A percentile compares a stretch with the other conserved stretches of the same genome.
Evolutionary conservation across 2,888 invertebrate species (phyloP).

Genomic region (Lymantria dispar): DNA sequence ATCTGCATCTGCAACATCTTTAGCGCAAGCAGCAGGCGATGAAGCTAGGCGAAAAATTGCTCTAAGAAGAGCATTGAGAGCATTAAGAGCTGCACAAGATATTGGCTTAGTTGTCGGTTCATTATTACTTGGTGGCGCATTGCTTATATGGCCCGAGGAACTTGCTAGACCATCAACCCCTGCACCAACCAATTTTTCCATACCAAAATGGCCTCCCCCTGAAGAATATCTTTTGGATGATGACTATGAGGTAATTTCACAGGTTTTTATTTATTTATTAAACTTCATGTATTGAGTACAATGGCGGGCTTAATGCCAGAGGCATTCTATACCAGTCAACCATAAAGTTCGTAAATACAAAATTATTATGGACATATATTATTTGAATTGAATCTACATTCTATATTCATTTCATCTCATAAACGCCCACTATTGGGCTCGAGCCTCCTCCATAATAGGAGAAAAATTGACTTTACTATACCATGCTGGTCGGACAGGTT

Average conservation of each 20-base stretch:
- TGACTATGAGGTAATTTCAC: slow-evolving; percentile 75
- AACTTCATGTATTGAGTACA: too few relatives aligned
- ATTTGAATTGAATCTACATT: too few relatives aligned
- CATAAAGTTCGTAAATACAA: too few relatives aligned
- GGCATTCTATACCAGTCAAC: too few relatives aligned
- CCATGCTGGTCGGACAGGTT: too few relatives aligned
- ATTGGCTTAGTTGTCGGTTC: slow-evolving; percentile 69
- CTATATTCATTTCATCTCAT: too few relatives aligned
- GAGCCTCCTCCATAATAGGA: too few relatives aligned
- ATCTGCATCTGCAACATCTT: slow-evolving; percentile 81
- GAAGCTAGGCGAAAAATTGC: slow-evolving; percentile 63
- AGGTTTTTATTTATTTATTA: not conserved
- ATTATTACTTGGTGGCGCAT: slow-evolving; percentile 62
- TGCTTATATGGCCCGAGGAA: slow-evolving; percentile 77
- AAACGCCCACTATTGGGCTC: too few relatives aligned
- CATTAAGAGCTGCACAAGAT: slow-evolving; percentile 72
- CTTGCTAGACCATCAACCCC: slow-evolving; percentile 67
- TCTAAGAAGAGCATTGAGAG: slow-evolving; percentile 65
- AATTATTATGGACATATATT: too few relatives aligned
- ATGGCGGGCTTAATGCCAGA: too few relatives aligned
- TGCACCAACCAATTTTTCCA: slow-evolving; percentile 58
- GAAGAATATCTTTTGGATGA: slow-evolving; percentile 81
- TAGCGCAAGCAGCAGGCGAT: slow-evolving; percentile 79
- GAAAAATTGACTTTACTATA: too few relatives aligned
- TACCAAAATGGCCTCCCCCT: slow-evolving; percentile 62